These are phyloP conservation scores for Crypturellus undulatus DNA, from an alignment of 2,113 vertebrate genomes.

Conservation along the genomic window DNA sequence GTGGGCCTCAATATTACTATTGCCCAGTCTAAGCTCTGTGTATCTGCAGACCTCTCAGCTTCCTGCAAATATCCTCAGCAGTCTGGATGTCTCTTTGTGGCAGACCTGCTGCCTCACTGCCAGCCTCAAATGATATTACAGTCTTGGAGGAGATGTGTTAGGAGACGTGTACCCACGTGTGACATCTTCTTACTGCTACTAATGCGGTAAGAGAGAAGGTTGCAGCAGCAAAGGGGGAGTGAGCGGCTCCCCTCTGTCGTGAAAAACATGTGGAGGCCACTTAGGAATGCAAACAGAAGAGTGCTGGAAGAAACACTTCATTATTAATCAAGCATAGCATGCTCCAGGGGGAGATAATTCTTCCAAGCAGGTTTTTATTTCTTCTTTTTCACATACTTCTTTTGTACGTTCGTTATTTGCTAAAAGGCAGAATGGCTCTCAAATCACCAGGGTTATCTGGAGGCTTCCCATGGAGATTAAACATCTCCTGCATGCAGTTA, in stretches of 20 bases:
- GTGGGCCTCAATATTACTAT: not conserved
- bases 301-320: not conserved
- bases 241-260: not conserved
- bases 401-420: slow-evolving; percentile 14
- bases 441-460: not conserved
- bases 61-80: not conserved
- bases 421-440: slow-evolving; percentile 13
- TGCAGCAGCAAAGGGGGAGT: not conserved
- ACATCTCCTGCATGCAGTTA: not conserved
- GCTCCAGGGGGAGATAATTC: not conserved
- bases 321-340: not conserved
- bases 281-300: not conserved
- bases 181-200: not conserved
- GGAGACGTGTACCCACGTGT: accelerated
- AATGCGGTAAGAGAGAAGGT: not conserved
- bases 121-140: not conserved
- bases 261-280: accelerated
- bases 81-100: not conserved
- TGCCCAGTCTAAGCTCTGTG: not conserved
- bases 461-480: slow-evolving; percentile 39
- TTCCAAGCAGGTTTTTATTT: not conserved
- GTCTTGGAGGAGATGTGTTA: not conserved
- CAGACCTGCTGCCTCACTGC: not conserved
- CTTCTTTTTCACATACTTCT: not conserved
- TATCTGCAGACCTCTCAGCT: not conserved